Percentiles rank a stretch among this genome's conserved stretches.
These are phyloP conservation scores for Saccopteryx bilineata DNA, from an alignment of 2,113 vertebrate species.

Conservation along the genomic window DNA sequence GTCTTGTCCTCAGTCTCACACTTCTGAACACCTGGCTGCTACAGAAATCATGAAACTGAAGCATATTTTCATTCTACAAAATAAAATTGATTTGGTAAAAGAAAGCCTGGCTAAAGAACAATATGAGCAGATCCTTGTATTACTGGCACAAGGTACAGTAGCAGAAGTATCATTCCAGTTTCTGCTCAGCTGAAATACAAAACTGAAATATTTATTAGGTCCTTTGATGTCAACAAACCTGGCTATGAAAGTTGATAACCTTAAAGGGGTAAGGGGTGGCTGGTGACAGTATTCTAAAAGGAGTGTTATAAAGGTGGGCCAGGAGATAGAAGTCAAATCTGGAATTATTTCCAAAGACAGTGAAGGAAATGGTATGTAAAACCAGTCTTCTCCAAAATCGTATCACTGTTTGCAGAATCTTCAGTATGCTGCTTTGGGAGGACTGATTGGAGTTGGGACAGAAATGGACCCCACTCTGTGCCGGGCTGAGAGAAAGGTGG, in stretches of 20 bases:
- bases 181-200: constrained; percentile 98
- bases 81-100: constrained; percentile 89
- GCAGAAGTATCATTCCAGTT: constrained; percentile 98
- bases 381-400: no score
- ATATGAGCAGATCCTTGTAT: constrained; percentile 98
- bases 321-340: background rate
- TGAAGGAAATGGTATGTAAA: no score
- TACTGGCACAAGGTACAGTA: constrained; percentile 99
- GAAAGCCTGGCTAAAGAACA: constrained; percentile 99
- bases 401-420: no score
- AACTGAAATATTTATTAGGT: constrained; percentile 98
- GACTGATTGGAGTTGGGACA: no score
- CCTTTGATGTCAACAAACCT: constrained; percentile 98
- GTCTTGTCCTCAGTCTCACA: background rate
- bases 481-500: no score
- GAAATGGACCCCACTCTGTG: no score
- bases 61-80: background rate
- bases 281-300: constrained; percentile 98
- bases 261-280: constrained; percentile 95
- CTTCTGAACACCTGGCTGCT: background rate
- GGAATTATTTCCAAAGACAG: background rate
- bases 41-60: background rate
- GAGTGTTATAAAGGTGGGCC: constrained; percentile 95
- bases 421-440: no score
- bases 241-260: constrained; percentile 98